These are phyloP conservation scores for Turnix velox DNA, from an alignment of 2,113 vertebrate species.

Conservation along the genomic window DNA sequence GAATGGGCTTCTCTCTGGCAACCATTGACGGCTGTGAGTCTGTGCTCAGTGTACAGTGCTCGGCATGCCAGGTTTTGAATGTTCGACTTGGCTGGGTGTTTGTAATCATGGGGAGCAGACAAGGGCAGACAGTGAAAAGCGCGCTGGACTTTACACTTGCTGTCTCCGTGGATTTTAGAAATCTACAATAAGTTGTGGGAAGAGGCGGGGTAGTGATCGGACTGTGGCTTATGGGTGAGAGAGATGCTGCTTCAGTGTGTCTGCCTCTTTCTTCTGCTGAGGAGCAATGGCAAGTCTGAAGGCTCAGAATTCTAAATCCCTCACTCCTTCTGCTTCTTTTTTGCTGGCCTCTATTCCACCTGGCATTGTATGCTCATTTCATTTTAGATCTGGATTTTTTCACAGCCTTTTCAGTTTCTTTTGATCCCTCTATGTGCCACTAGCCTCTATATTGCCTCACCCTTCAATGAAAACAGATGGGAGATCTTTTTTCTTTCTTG, in stretches of 20 bases:
- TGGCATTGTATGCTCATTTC: not conserved
- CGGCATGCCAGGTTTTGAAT: not conserved
- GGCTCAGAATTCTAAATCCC: not conserved
- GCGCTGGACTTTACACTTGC: not conserved
- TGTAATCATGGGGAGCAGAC: not conserved
- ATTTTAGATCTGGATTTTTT: not conserved
- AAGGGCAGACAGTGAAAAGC: not conserved
- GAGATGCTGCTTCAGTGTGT: not conserved
- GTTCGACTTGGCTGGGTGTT: not conserved
- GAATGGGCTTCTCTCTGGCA: conserved; percentile 26
- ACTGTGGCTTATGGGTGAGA: not conserved
- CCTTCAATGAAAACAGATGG: not conserved
- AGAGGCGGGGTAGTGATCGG: fast-evolving
- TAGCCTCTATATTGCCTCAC: not conserved
- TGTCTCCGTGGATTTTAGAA: not conserved
- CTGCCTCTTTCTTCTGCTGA: not conserved
- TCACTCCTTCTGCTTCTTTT: not conserved
- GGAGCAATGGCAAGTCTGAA: not conserved
- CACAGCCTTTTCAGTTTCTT: not conserved
- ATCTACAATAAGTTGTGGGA: fast-evolving
- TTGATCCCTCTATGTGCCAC: not conserved
- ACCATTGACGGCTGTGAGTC: not conserved
- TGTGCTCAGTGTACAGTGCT: not conserved
- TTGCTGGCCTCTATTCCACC: not conserved
- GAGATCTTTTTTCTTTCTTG: not conserved